Evolutionary conservation across 1,140 invertebrate genomes (phyloP).

Genomic region (Atta cephalotes): DNA sequence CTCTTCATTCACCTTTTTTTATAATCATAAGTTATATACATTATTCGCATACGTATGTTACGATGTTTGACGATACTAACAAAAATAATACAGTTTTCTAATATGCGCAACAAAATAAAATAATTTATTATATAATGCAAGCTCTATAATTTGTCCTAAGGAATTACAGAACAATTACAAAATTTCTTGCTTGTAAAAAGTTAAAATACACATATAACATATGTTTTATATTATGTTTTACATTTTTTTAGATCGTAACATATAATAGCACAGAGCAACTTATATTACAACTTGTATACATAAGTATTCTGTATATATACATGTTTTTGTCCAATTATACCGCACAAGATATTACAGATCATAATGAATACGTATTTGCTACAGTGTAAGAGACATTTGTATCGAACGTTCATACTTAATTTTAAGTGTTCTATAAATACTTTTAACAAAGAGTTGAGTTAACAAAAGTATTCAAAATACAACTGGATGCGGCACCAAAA

Average conservation of each 20-base stretch:
- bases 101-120: background rate
- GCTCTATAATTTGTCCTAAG: background rate
- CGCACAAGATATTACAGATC: conserved; percentile 31
- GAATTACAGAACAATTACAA: background rate
- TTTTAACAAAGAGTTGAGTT: too few species aligned
- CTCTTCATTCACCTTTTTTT: too few species aligned
- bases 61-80: too few species aligned
- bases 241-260: background rate
- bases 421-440: too few species aligned
- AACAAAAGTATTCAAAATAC: too few species aligned
- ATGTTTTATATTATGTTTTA: background rate
- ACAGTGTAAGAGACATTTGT: conserved; percentile 27
- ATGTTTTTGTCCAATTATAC: conserved; percentile 22
- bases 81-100: background rate
- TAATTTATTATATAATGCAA: background rate
- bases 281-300: background rate
- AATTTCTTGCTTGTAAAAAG: background rate
- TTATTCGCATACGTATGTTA: background rate
- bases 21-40: too few species aligned
- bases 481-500: too few species aligned
- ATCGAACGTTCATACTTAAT: background rate
- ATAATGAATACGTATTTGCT: conserved; percentile 34
- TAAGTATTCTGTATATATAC: background rate
- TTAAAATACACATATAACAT: background rate
- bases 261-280: background rate